These are phyloP conservation scores for Bergia puertoricense DNA, from an alignment of 92 coral and sea anemone species.

Conservation along the genomic window DNA sequence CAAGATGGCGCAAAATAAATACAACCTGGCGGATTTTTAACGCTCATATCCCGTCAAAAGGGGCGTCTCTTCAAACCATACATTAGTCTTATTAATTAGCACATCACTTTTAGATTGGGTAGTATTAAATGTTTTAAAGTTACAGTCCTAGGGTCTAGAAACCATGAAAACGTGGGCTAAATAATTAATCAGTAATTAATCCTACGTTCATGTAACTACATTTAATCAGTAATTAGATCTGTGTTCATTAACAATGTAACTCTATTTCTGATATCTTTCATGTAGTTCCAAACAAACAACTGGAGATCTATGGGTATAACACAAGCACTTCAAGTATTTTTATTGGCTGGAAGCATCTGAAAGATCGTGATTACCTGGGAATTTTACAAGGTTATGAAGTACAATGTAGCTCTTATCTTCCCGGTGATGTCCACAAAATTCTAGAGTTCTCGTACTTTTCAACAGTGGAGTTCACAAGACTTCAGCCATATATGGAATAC, in stretches of 20 bases:
- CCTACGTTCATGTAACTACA: no score
- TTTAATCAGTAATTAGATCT: no score
- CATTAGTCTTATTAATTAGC: no score
- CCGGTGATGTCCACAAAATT: neutral
- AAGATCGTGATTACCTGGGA: neutral
- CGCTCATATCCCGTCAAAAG: no score
- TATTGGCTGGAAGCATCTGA: constrained; percentile 15
- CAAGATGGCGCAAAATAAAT: no score
- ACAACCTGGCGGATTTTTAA: no score
- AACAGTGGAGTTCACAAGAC: neutral
- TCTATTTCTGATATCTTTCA: neutral
- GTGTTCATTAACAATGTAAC: neutral
- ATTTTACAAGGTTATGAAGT: constrained; percentile 15
- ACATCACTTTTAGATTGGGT: no score
- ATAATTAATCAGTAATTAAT: no score
- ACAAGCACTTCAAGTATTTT: constrained; percentile 29
- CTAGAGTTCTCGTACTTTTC: neutral
- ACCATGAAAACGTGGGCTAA: no score
- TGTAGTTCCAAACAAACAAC: neutral
- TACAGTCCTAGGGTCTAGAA: no score
- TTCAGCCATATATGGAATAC: constrained; percentile 1
- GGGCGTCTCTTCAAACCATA: no score
- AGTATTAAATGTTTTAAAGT: no score
- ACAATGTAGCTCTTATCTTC: neutral
- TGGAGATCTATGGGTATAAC: constrained; percentile 1